phyloP scores from a whole-genome alignment of 2,113 vertebrate species.

The Neodon shergylaensis region DNA sequence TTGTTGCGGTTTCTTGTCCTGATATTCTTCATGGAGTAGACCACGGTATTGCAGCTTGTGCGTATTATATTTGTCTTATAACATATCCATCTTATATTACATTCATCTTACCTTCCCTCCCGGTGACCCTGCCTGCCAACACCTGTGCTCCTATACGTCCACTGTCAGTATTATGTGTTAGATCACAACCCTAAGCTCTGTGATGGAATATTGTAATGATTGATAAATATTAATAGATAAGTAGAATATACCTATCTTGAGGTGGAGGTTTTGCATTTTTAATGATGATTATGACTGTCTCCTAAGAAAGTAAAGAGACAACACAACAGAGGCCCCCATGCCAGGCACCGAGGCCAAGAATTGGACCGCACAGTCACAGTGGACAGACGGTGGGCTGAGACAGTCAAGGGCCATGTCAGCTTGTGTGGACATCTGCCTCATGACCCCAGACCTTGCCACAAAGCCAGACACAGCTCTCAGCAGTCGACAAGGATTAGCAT shows the following conservation, averaged over 20 bases:
- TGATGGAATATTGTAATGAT: background rate
- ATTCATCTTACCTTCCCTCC: background rate
- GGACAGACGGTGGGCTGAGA: background rate
- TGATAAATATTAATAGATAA: slow-evolving; percentile 30
- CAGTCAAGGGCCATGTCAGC: background rate
- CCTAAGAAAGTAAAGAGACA: background rate
- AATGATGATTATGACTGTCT: background rate
- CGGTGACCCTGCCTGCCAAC: background rate
- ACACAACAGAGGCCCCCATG: background rate
- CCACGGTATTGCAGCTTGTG: background rate
- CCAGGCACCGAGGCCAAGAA: background rate
- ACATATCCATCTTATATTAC: background rate
- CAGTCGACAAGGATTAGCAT: background rate
- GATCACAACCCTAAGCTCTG: background rate
- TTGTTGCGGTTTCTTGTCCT: background rate
- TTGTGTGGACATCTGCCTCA: background rate
- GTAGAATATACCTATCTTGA: background rate
- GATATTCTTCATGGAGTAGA: background rate
- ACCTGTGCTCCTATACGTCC: background rate
- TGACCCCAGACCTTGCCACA: background rate
- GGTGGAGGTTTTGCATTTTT: background rate
- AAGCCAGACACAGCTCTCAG: background rate
- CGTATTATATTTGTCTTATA: too few relatives aligned
- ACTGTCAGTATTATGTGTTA: background rate
- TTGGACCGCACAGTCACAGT: background rate